phyloP scores from a whole-genome alignment of 1,140 invertebrate species.

The Bombus waltoni region DNA sequence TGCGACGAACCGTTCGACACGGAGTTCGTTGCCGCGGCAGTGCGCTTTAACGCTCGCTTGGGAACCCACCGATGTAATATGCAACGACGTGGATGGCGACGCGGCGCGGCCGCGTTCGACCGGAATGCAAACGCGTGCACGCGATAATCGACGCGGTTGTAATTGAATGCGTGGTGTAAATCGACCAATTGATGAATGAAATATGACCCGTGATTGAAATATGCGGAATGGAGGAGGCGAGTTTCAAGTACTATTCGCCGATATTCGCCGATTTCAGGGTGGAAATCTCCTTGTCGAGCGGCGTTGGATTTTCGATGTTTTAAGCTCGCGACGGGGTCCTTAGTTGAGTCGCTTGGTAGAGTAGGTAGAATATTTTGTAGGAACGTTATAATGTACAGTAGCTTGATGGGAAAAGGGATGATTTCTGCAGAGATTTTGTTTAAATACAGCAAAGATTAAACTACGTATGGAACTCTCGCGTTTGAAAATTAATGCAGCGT shows the following conservation, averaged over 20 bases:
- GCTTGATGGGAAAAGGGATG: no score
- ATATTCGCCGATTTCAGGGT: background rate
- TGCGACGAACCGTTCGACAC: background rate
- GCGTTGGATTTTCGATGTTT: no score
- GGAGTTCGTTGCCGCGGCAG: constrained; percentile 17
- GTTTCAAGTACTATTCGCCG: background rate
- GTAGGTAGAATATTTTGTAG: no score
- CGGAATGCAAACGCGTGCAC: constrained; percentile 23
- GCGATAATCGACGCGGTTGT: constrained; percentile 23
- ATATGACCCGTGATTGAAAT: background rate
- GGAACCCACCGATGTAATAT: constrained; percentile 22
- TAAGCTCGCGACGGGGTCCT: no score
- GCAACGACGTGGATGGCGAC: constrained; percentile 17
- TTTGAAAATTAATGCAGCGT: background rate
- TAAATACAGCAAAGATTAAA: background rate
- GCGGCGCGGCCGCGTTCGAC: background rate
- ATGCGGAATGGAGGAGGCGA: no score
- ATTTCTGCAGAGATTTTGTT: background rate
- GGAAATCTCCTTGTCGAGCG: background rate
- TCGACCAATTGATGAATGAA: constrained; percentile 31
- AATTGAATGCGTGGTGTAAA: constrained; percentile 43
- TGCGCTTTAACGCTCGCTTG: constrained; percentile 22
- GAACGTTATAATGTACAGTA: no score
- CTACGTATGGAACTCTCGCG: background rate
- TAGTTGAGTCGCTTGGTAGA: no score